Evolutionary conservation across 2,797 vertebrate species (phyloP), one percentile per base, ranked within the genome.

Genomic region (Acropternis orthonyx): DNA sequence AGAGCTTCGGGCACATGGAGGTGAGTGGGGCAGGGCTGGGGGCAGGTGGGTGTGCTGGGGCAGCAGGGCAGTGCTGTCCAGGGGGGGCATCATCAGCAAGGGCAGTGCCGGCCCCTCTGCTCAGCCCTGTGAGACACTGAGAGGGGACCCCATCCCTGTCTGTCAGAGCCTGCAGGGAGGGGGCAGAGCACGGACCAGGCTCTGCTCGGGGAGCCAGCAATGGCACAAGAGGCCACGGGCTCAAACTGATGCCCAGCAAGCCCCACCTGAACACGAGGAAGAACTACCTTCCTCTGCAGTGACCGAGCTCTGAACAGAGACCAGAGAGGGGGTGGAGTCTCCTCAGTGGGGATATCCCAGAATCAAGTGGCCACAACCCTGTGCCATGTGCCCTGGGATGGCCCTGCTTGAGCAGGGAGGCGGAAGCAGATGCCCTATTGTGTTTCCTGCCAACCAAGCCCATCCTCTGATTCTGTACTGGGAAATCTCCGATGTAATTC

Each of bases 1-100:
- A 99, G 98, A 99, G 98, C 0, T 99, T 99, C 68, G 99, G 99
- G 68, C 99, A 99, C 97, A 98, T 99, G 98, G 99, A 99, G 98
- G 99, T 99, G 93, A 98, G 98, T 63, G 2, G 21, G 4, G 69
- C 51, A 12, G 44, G 62, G 46, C 54, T 24, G 63, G 37, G 32
- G 2, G 48, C 4, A 34, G 3, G 24, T 0, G 2, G 36, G 0
- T 9, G 28, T 55, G 74, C 58, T 32, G 49, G 27, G 84, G 36
- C 30, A 20, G 22, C 23, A 22, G 43, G 43, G n/a, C 6, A 5
- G 1, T 7, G 86, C 12, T 7, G 59, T 17, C 10, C 37, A 3
- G 1, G 34, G 7, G 6, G 41, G 41, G 39, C n/a, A n/a, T n/a
- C 41, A 41, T 41, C 13, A 16, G 41, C 13, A 41, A 41, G 41